Percentiles rank a stretch among this genome's conserved stretches.
Evolutionary conservation across 2,113 vertebrate genomes (phyloP).

Genomic region (Corydoras maculifer): DNA sequence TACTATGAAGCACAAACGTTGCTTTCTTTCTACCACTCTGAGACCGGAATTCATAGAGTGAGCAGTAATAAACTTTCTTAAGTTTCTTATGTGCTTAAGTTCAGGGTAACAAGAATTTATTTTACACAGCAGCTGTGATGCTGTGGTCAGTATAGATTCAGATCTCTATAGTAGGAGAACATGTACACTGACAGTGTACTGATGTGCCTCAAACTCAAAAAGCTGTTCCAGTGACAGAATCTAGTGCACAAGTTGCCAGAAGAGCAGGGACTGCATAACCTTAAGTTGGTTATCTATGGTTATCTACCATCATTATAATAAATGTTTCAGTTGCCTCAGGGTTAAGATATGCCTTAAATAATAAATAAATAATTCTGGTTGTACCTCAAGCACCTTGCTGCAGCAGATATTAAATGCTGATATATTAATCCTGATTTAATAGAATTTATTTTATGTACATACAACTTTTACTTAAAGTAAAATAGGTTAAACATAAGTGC

Average conservation of each 20-base stretch:
- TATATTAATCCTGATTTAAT: background rate
- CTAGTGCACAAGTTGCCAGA: background rate
- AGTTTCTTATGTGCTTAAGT: background rate
- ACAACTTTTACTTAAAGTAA: background rate
- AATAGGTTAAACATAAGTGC: too few relatives aligned
- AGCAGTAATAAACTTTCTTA: background rate
- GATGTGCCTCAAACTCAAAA: background rate
- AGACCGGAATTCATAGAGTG: slow-evolving; percentile 40
- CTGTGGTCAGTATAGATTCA: slow-evolving; percentile 14
- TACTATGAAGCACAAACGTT: slow-evolving; percentile 81
- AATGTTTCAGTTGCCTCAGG: background rate
- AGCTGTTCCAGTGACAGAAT: background rate
- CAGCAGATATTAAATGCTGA: slow-evolving; percentile 2
- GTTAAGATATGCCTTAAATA: background rate
- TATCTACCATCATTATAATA: too few relatives aligned
- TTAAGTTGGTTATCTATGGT: too few relatives aligned
- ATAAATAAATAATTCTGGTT: background rate
- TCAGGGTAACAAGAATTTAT: slow-evolving; percentile 5
- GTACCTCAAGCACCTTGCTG: slow-evolving; percentile 16
- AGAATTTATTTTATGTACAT: background rate
- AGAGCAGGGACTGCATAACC: background rate
- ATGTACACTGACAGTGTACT: background rate
- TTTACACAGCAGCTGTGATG: background rate
- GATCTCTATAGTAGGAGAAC: background rate
- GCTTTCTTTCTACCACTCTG: slow-evolving; percentile 59